Base-by-base conservation (phyloP, 2,113 vertebrate species). In the Stigmatopora argus region DNA sequence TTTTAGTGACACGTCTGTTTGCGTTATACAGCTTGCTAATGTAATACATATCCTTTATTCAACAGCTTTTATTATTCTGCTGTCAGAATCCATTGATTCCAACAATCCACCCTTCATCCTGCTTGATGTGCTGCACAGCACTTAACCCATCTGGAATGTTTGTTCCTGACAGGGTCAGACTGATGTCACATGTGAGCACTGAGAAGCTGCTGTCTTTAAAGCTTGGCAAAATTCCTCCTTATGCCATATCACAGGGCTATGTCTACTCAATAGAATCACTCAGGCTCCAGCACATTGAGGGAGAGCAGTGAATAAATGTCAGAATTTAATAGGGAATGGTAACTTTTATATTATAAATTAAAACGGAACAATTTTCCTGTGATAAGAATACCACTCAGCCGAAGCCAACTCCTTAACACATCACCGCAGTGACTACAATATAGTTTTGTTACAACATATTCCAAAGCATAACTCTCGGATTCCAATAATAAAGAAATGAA, bases 61-160 rank as follows among this genome's bases (percentile, higher is more conserved):
- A 71, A 35, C 72, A 75, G 68, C 57, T 64, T 57, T 41, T 60
- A 70, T 66, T 45, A 23, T 56, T 63, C 73, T 70, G 81, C 75
- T 75, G 78, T 82, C 78, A 85, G 47, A 78, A 59, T 57, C 64
- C 66, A 79, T 74, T 73, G 70, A 86, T 82, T 77, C 66, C 66
- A 34, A 35, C 59, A 44, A 65, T 47, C 38, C 62, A 65, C 60
- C 45, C 56, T 15, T 64, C 57, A 47, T 48, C 18, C 35, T 58
- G 18, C 45, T 55, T 68, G 68, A 38, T 23, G 2, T 13, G 38
- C 57, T 46, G 46, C 31, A 13, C 17, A 12, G 48, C 58, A 74
- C 69, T 70, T 81, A 82, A 82, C 70, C 66, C 83, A 71, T 81
- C 8, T 23, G 74, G 79, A 73, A 18, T 14, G 45, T 14, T 62